Conservation (phyloP, 2,797 vertebrate species). For the Loris lydekkerianus region DNA sequence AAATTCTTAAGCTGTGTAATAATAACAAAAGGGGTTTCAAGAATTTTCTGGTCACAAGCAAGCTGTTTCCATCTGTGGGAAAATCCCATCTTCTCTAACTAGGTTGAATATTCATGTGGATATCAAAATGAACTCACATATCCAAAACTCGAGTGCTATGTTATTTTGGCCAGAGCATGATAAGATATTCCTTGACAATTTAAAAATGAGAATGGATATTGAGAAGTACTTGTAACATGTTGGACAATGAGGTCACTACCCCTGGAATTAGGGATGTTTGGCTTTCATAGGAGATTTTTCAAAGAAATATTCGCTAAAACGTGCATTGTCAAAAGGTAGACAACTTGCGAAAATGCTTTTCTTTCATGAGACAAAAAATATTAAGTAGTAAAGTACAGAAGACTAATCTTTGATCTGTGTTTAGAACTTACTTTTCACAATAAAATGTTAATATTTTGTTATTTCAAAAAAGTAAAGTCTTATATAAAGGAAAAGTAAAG, state of each 20-base stretch:
- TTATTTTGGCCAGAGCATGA: neutral
- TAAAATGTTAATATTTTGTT: neutral
- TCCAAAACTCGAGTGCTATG: neutral
- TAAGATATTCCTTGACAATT: neutral
- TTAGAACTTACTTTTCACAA: neutral
- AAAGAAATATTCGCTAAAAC: neutral
- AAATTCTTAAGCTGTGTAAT: neutral
- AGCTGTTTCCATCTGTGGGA: neutral
- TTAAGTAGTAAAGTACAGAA: neutral
- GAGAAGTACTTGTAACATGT: neutral
- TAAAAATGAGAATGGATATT: neutral
- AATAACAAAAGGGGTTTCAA: neutral
- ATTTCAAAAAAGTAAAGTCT: neutral
- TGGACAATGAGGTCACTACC: neutral
- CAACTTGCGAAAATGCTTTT: neutral
- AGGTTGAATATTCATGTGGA: neutral
- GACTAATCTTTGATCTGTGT: neutral
- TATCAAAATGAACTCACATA: neutral
- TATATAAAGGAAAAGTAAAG: neutral
- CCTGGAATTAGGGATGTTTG: neutral
- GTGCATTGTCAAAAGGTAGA: neutral
- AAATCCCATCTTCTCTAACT: neutral
- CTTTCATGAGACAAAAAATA: neutral
- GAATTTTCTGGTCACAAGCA: neutral
- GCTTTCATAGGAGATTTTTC: neutral